phyloP scores from a whole-genome alignment of 2,113 vertebrate species.

The Vombatus ursinus region DNA sequence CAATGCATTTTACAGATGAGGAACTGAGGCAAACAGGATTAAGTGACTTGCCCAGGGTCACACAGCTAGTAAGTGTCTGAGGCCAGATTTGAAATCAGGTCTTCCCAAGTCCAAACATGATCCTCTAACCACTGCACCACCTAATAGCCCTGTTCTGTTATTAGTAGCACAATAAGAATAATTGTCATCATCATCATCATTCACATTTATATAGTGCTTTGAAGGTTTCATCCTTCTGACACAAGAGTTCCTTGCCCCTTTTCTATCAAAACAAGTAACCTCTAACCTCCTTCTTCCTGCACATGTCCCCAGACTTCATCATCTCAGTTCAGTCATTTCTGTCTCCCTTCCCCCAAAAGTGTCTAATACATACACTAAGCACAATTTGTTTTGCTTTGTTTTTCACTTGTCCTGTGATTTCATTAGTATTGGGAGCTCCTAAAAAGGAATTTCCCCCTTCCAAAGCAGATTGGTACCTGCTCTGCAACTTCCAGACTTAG shows the following conservation, averaged over 20 bases:
- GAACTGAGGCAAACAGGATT: neutral
- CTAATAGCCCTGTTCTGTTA: neutral
- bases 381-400: neutral
- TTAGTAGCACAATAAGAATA: neutral
- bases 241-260: neutral
- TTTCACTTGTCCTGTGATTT: neutral
- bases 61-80: neutral
- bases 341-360: neutral
- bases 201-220: neutral
- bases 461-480: neutral
- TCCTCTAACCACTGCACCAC: neutral
- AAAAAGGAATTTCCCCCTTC: neutral
- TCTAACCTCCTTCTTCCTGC: neutral
- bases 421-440: neutral
- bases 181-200: neutral
- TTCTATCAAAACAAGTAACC: neutral
- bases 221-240: neutral
- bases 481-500: neutral
- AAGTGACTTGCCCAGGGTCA: neutral
- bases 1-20: neutral
- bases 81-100: neutral
- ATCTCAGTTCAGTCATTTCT: neutral
- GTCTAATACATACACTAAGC: neutral
- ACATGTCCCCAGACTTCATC: neutral
- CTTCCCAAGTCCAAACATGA: neutral